phyloP scores from a whole-genome alignment of 2,888 invertebrate genomes.

The Physocephala rufipes region DNA sequence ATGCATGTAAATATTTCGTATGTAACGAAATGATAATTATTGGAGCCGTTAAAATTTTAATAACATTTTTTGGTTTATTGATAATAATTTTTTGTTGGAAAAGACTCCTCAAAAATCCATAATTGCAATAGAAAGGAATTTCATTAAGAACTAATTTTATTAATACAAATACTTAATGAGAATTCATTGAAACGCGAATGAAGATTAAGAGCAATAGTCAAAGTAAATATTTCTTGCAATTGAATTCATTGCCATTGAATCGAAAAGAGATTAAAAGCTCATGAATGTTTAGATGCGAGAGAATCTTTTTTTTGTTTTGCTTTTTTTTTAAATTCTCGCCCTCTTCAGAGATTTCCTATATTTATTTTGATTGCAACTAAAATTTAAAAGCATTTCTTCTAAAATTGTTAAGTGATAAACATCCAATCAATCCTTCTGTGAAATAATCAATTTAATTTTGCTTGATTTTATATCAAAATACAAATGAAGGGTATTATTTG shows the following conservation, averaged over 20 bases:
- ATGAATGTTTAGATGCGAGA: slow-evolving; percentile 16
- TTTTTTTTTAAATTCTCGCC: not conserved
- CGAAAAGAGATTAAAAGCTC: slow-evolving; percentile 11
- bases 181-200: too few species aligned
- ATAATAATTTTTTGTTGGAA: too few species aligned
- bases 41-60: too few species aligned
- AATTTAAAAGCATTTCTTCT: slow-evolving; percentile 43
- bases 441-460: slow-evolving; percentile 40
- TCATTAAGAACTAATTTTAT: too few species aligned
- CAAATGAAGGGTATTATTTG: not conserved
- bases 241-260: slow-evolving; percentile 35
- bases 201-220: not conserved
- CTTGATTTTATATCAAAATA: not conserved
- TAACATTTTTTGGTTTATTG: too few species aligned
- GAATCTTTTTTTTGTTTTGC: slow-evolving; percentile 8
- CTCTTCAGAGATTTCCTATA: not conserved
- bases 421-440: slow-evolving; percentile 34
- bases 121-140: too few species aligned
- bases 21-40: not conserved
- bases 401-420: slow-evolving; percentile 46
- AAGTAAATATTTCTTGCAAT: not conserved
- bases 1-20: not conserved
- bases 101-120: too few species aligned
- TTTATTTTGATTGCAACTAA: not conserved
- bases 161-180: too few species aligned